Percentiles rank a stretch among this genome's conserved stretches.
Evolutionary conservation across 2,797 vertebrate genomes (phyloP).

Genomic region (Cichlasoma orientale): DNA sequence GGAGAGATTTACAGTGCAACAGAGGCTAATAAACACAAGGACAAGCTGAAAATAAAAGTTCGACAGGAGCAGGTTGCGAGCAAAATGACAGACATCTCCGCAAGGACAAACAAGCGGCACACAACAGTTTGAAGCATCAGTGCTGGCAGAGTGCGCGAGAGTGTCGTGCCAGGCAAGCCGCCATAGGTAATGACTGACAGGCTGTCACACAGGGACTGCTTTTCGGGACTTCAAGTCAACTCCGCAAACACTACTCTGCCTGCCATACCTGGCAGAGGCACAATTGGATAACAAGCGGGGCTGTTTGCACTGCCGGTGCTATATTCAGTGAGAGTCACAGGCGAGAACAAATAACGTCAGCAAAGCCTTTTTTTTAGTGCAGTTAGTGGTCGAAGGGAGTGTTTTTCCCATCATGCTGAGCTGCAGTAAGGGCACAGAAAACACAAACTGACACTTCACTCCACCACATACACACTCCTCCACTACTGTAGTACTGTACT

Average conservation of each 20-base stretch:
- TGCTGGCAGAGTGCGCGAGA: slow-evolving; percentile 39
- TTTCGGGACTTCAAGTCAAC: slow-evolving; percentile 59
- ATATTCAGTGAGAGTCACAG: slow-evolving; percentile 47
- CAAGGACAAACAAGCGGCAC: slow-evolving; percentile 38
- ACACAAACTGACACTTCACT: slow-evolving; percentile 22
- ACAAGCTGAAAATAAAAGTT: slow-evolving; percentile 42
- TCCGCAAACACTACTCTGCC: slow-evolving; percentile 41
- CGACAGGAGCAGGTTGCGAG: slow-evolving; percentile 19
- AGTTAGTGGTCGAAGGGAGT: slow-evolving; percentile 51
- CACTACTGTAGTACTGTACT: not conserved
- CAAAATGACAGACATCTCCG: slow-evolving; percentile 39
- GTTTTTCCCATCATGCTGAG: slow-evolving; percentile 57
- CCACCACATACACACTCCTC: not conserved
- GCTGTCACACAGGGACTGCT: slow-evolving; percentile 41
- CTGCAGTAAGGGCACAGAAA: slow-evolving; percentile 39
- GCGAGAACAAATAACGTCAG: slow-evolving; percentile 53
- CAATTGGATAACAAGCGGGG: slow-evolving; percentile 62
- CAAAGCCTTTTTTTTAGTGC: slow-evolving; percentile 22
- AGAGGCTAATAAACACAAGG: slow-evolving; percentile 44
- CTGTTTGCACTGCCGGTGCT: slow-evolving; percentile 52
- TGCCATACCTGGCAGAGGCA: slow-evolving; percentile 64
- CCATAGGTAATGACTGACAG: slow-evolving; percentile 66
- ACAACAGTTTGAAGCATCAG: slow-evolving; percentile 33
- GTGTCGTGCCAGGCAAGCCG: slow-evolving; percentile 28
- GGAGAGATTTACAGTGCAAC: slow-evolving; percentile 21